These are phyloP conservation scores for Alectura lathami DNA, from an alignment of 2,113 vertebrate genomes.

Conservation along the genomic window DNA sequence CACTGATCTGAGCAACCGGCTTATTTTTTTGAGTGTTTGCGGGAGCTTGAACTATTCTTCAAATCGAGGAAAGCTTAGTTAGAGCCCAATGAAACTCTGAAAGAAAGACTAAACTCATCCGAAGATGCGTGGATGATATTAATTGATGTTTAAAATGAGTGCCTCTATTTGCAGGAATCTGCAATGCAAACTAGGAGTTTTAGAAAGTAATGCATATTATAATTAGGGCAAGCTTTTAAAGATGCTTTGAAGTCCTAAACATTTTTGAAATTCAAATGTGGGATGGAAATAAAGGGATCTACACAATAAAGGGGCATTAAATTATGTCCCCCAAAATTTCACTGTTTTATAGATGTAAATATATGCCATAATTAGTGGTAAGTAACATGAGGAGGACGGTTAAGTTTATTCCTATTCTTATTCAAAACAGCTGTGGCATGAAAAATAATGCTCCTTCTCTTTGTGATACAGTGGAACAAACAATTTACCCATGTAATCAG, in stretches of 20 bases:
- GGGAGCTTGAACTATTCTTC: background rate
- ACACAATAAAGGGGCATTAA: constrained; percentile 87
- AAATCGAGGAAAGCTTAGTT: constrained; percentile 1
- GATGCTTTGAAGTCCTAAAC: constrained; percentile 94
- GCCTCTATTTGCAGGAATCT: constrained; percentile 87
- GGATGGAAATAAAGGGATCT: constrained; percentile 82
- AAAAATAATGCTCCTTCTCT: constrained; percentile 70
- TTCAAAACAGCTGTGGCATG: constrained; percentile 80
- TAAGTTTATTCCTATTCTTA: constrained; percentile 79
- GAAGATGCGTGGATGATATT: constrained; percentile 68
- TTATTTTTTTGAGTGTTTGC: background rate
- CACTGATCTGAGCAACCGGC: background rate
- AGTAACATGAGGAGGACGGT: constrained; percentile 74
- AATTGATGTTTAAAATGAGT: constrained; percentile 88
- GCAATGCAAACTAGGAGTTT: constrained; percentile 91
- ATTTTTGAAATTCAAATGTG: constrained; percentile 97
- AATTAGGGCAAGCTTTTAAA: constrained; percentile 86
- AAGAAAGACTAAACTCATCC: constrained; percentile 50
- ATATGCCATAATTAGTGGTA: constrained; percentile 82
- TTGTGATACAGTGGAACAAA: constrained; percentile 62
- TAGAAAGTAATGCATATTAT: constrained; percentile 81
- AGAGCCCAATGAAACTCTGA: constrained; percentile 24
- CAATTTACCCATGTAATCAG: constrained; percentile 57
- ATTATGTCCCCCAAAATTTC: constrained; percentile 74
- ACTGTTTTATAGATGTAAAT: constrained; percentile 83